Evolutionary conservation across 1,140 invertebrate genomes (phyloP).

Genomic region (Armadillidium nasatum): DNA sequence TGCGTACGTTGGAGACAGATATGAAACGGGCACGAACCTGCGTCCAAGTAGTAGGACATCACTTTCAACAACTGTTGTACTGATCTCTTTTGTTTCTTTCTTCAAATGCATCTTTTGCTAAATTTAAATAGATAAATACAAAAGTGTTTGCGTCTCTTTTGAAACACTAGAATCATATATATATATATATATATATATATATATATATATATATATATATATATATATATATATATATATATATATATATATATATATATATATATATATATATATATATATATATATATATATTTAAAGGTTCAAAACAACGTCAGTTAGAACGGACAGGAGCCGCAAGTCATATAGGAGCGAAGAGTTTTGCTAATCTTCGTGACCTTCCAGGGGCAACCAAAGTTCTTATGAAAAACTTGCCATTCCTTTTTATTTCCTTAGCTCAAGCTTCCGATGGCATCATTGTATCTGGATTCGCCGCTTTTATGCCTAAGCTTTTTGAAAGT

Average conservation of each 20-base stretch:
- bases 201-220: no score
- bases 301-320: not conserved
- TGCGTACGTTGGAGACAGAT: no score
- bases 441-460: constrained; percentile 71
- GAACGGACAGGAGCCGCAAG: constrained; percentile 16
- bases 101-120: no score
- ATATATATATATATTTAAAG: not conserved
- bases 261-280: constrained; percentile 19
- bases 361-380: constrained; percentile 61
- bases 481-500: constrained; percentile 77
- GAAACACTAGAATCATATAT: no score
- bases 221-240: not conserved
- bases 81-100: no score
- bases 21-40: no score
- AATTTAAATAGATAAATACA: no score
- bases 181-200: no score
- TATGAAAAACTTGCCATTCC: constrained; percentile 70
- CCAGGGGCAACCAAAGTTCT: constrained; percentile 62
- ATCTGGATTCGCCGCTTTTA: constrained; percentile 72
- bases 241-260: constrained; percentile 12
- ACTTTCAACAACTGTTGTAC: no score
- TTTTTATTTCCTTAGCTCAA: constrained; percentile 71
- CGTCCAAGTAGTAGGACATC: no score
- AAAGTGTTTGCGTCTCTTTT: no score
- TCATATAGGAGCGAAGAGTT: constrained; percentile 49